Evolutionary conservation across 2,888 invertebrate genomes (phyloP), one percentile per base, ranked within the genome.

Genomic region (Brachyptera risi): DNA sequence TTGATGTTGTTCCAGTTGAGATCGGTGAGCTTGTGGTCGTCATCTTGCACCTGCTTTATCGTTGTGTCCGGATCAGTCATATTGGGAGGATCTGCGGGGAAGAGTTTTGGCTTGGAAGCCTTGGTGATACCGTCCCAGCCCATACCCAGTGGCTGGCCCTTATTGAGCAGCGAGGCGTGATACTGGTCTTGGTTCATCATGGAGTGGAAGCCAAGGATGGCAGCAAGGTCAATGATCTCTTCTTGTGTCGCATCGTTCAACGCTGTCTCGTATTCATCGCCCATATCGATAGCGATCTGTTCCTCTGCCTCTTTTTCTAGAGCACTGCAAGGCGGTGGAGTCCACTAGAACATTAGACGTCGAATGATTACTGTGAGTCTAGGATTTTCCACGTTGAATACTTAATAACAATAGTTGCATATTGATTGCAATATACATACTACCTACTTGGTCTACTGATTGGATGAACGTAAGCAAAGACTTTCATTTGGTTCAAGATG

Each of bases 101-200:
- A 90, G 69, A 91, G 79, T 83, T 96, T 96, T 67, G 86, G 90
- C 78, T 90, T 88, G 70, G 94, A 88, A 61, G 96, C 90, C 80
- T 96, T 96, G 58, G 97, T 96, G 71, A 96, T 88, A 71, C 96
- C 95, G 73, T 92, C 92, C 93, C 93, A 94, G 67, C 93, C 94
- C 70, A 93, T 78, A 49, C 93, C 93, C 64, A 92, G 83, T 0
- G 92, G 92, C 73, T 93, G 92, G 24, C 91, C 92, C 78, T 94
- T 94, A 80, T 94, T 95, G 67, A 92, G 78, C 64, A 95, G 80
- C 40, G 98, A 97, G 64, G 96, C 96, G 80, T 98, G 96, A 78
- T 96, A 99, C 79, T 99, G 99, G 74, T 97, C 96, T 80, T 99
- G 99, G 76, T 97, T 99, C 89, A 99, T 92, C 94, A 99, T 97